Evolutionary conservation across 2,113 vertebrate genomes (phyloP).

Genomic region (Myrmecobius fasciatus): DNA sequence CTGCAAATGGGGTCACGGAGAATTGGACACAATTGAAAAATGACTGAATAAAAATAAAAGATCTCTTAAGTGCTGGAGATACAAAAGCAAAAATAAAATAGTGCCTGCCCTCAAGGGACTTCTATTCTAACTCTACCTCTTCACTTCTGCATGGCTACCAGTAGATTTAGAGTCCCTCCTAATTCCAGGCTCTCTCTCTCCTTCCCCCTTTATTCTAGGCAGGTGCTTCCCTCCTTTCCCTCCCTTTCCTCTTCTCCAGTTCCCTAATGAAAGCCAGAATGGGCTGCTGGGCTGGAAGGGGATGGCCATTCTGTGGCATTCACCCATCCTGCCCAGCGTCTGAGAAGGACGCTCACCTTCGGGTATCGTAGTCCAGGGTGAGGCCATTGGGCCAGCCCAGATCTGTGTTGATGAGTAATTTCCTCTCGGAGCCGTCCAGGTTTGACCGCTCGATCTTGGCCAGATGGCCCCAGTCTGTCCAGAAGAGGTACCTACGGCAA

Average conservation of each 20-base stretch:
- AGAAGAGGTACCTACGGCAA: constrained; percentile 92
- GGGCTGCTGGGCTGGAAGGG: neutral
- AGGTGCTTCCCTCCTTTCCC: neutral
- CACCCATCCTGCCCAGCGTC: neutral
- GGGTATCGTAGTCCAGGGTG: constrained; percentile 97
- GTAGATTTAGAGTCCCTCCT: no score
- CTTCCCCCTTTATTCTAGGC: neutral
- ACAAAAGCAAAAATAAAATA: neutral
- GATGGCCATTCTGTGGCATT: neutral
- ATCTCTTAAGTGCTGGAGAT: neutral
- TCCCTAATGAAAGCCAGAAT: neutral
- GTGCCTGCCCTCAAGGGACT: neutral
- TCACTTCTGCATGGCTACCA: neutral
- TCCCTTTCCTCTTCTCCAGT: constrained; percentile 9
- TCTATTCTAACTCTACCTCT: neutral
- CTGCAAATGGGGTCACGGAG: neutral
- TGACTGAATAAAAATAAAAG: neutral
- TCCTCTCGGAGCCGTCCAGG: constrained; percentile 95
- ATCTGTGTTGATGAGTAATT: constrained; percentile 96
- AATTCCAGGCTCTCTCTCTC: neutral
- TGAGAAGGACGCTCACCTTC: constrained; percentile 87
- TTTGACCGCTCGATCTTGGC: constrained; percentile 98
- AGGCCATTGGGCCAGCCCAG: constrained; percentile 98
- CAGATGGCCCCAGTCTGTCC: constrained; percentile 98
- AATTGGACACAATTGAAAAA: neutral